Evolutionary conservation across 1,140 invertebrate species (phyloP).

Genomic region (Drosophila tsacasi): DNA sequence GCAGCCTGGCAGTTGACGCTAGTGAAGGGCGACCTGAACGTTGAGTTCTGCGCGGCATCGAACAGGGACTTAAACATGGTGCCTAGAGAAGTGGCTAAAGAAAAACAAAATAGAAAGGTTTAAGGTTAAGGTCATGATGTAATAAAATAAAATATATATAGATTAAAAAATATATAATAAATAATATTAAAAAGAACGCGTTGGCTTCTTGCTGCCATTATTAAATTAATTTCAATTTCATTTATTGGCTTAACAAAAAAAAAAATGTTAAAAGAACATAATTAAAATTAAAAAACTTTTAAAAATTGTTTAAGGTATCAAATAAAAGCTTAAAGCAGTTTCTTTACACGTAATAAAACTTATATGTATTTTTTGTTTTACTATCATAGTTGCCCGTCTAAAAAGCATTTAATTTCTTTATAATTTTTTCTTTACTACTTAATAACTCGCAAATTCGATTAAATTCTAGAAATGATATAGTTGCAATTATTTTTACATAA

Average conservation of each 20-base stretch:
- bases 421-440: too few relatives aligned
- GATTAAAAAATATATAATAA: background rate
- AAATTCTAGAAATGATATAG: background rate
- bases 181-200: too few relatives aligned
- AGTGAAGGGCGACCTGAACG: constrained; percentile 89
- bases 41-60: constrained; percentile 91
- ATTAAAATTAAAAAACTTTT: background rate
- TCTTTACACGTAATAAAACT: background rate
- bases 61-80: constrained; percentile 88
- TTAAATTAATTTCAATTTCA: too few relatives aligned
- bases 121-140: constrained; percentile 79
- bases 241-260: background rate
- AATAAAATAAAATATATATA: constrained; percentile 32
- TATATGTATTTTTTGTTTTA: background rate
- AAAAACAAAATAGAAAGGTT: constrained; percentile 1
- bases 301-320: background rate
- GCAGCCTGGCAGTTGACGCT: constrained; percentile 87
- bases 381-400: background rate
- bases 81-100: constrained; percentile 34
- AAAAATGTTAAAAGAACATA: background rate
- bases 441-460: background rate
- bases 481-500: constrained; percentile 66
- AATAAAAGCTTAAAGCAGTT: background rate
- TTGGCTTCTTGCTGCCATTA: too few relatives aligned
- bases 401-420: background rate